Percentiles rank a stretch among this genome's conserved stretches.
These are phyloP conservation scores for Palloptera scutellata DNA, from an alignment of 2,888 invertebrate genomes.

Conservation along the genomic window DNA sequence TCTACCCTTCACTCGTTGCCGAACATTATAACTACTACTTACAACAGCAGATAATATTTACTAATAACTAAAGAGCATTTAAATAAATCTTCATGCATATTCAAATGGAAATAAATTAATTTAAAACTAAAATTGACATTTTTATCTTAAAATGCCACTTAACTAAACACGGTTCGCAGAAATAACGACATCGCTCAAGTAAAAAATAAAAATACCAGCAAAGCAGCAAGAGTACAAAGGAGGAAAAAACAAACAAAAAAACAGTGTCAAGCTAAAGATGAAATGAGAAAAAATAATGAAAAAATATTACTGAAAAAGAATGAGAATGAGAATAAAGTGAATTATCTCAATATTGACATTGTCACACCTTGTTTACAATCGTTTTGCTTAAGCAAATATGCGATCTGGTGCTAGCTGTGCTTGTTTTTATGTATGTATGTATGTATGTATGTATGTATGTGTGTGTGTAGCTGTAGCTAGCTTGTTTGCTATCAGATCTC, in stretches of 20 bases:
- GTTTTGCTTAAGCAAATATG: conserved; percentile 12
- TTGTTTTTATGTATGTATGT: background rate
- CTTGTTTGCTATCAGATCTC: too few relatives aligned
- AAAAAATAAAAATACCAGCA: background rate
- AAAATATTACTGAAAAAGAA: conserved; percentile 22
- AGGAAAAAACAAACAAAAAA: background rate
- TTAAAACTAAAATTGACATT: conserved; percentile 20
- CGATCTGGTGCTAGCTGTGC: background rate
- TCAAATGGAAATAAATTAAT: conserved; percentile 20
- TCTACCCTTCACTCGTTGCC: background rate
- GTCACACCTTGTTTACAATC: conserved; percentile 33
- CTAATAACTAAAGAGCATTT: background rate
- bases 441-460: background rate
- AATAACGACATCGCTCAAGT: conserved; percentile 22
- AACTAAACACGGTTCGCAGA: conserved; percentile 19
- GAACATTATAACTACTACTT: background rate
- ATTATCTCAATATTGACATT: conserved; percentile 29
- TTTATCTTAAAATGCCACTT: conserved; percentile 27
- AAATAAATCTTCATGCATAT: conserved; percentile 1
- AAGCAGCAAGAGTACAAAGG: background rate
- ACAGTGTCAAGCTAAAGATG: background rate
- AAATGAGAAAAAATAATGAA: background rate
- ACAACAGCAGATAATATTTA: background rate
- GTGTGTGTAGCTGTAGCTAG: background rate
- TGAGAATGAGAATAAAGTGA: conserved; percentile 19